Conservation (phyloP, 2,888 invertebrate genomes). For the Oligia latruncula region DNA sequence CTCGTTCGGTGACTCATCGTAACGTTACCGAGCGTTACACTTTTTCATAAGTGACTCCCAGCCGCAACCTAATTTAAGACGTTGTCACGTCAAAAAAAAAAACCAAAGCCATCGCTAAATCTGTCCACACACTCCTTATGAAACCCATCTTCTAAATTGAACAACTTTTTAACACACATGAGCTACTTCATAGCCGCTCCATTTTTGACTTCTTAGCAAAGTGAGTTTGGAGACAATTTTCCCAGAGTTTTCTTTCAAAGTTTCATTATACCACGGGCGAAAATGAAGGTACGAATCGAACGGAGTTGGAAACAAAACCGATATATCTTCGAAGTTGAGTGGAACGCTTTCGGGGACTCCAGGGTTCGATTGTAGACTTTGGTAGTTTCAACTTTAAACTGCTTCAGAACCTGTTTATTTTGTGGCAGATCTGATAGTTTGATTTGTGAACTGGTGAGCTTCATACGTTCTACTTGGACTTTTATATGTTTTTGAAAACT, state of each 20-base stretch:
- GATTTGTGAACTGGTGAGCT: conserved; percentile 62
- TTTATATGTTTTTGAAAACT: conserved; percentile 53
- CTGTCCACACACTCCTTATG: conserved; percentile 41
- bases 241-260: conserved; percentile 67
- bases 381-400: conserved; percentile 76
- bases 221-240: conserved; percentile 68
- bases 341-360: conserved; percentile 62
- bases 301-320: conserved; percentile 82
- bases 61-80: no score
- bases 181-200: conserved; percentile 54
- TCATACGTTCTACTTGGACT: conserved; percentile 46
- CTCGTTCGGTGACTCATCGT: no score
- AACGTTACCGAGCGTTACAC: no score
- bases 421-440: conserved; percentile 65
- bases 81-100: no score
- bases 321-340: conserved; percentile 79
- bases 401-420: conserved; percentile 70
- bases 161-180: conserved; percentile 56
- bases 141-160: conserved; percentile 45
- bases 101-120: conserved; percentile 27
- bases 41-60: no score
- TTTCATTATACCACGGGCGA: conserved; percentile 73
- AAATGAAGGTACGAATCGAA: conserved; percentile 74
- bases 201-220: conserved; percentile 66
- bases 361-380: conserved; percentile 72